Percentiles rank a stretch among this genome's conserved stretches.
These are phyloP conservation scores for Actenoides hombroni DNA, from an alignment of 2,113 vertebrate species.

Conservation along the genomic window DNA sequence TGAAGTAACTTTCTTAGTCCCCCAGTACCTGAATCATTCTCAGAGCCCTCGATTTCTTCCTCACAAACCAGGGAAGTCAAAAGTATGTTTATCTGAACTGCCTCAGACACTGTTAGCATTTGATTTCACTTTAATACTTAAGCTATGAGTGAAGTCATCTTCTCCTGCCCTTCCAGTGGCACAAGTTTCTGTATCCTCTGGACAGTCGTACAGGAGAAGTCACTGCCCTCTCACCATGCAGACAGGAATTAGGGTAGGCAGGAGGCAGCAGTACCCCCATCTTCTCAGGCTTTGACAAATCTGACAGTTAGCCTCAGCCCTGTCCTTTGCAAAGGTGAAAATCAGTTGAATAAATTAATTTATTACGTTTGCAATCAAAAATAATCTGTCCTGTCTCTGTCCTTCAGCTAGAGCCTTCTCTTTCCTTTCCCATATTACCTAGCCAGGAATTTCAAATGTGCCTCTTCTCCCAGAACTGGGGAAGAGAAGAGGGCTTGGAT, in stretches of 20 bases:
- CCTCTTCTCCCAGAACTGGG: background rate
- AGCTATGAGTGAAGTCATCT: background rate
- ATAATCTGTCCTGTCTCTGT: background rate
- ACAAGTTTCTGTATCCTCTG: background rate
- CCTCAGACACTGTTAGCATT: fast-evolving
- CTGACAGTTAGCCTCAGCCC: background rate
- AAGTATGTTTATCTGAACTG: background rate
- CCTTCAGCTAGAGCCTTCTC: background rate
- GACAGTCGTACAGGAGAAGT: background rate
- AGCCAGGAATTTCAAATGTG: slow-evolving; percentile 4
- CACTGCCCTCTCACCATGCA: background rate
- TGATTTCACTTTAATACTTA: background rate
- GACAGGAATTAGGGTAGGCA: background rate
- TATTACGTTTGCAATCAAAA: background rate
- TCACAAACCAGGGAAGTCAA: background rate
- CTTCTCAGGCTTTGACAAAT: background rate
- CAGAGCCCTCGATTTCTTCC: background rate
- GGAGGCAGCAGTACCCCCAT: background rate
- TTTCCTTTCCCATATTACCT: background rate
- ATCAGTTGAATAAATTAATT: background rate
- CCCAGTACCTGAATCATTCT: background rate
- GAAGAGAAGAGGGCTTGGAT: slow-evolving; percentile 24
- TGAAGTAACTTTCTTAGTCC: background rate
- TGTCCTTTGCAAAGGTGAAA: background rate
- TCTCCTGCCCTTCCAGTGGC: background rate